A percentile compares a stretch with the other conserved stretches of the same genome.
phyloP scores from a whole-genome alignment of 2,888 invertebrate species.

The Andrena haemorrhoa region DNA sequence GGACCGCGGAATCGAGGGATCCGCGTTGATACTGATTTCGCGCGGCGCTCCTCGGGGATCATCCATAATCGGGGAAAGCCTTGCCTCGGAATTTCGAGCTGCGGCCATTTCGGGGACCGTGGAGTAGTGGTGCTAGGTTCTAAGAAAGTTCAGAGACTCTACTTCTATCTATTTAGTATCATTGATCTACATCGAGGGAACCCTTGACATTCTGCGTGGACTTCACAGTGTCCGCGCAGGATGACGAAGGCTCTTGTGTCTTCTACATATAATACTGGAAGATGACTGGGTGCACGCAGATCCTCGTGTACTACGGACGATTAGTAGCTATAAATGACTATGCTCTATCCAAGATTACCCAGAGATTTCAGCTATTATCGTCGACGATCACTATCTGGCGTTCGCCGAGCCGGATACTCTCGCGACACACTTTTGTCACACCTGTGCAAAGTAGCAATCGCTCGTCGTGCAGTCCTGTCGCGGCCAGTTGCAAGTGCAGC shows the following conservation, averaged over 20 bases:
- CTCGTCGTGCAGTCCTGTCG: slow-evolving; percentile 32
- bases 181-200: too few species aligned
- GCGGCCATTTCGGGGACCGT: too few species aligned
- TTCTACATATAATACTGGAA: too few species aligned
- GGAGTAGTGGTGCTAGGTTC: too few species aligned
- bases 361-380: slow-evolving; percentile 12
- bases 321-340: not conserved
- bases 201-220: too few species aligned
- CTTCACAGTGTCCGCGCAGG: too few species aligned
- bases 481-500: slow-evolving; percentile 5
- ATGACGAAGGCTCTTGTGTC: too few species aligned
- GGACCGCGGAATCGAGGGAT: slow-evolving; percentile 34
- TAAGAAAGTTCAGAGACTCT: too few species aligned
- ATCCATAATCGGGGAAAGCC: not conserved
- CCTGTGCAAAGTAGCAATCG: slow-evolving; percentile 1
- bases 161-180: too few species aligned
- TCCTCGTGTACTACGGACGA: not conserved
- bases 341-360: not conserved
- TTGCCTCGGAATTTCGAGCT: not conserved
- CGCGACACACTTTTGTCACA: slow-evolving; percentile 51
- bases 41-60: not conserved
- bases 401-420: slow-evolving; percentile 33
- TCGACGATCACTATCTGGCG: not conserved
- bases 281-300: too few species aligned
- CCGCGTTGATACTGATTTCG: slow-evolving; percentile 4